phyloP scores from a whole-genome alignment of 2,113 vertebrate genomes.

The Marmota flaviventris region DNA sequence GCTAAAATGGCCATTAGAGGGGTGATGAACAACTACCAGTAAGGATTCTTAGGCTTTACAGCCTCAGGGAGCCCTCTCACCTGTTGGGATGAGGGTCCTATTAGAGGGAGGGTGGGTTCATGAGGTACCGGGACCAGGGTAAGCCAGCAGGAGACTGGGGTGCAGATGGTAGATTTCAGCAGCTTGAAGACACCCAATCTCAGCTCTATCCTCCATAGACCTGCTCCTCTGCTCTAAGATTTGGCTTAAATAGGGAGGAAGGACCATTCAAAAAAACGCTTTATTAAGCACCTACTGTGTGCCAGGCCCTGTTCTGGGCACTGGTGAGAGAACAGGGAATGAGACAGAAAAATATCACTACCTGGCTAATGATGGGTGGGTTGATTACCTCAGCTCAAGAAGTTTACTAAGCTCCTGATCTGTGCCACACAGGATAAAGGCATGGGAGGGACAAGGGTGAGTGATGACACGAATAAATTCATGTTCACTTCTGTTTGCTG shows the following conservation, averaged over 20 bases:
- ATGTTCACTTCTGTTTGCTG: background rate
- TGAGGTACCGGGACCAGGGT: background rate
- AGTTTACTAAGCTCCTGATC: background rate
- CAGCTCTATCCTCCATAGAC: background rate
- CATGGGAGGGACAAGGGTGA: background rate
- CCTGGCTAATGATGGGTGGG: background rate
- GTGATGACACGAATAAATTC: background rate
- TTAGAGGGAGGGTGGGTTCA: background rate
- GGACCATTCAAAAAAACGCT: background rate
- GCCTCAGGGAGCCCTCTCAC: background rate
- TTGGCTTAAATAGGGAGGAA: slow-evolving; percentile 18
- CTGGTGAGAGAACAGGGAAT: background rate
- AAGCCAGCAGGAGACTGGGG: background rate
- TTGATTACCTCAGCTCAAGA: background rate
- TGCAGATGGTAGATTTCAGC: background rate
- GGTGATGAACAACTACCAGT: background rate
- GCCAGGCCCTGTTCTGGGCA: background rate
- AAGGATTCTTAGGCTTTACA: background rate
- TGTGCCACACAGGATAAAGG: background rate
- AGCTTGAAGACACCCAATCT: background rate
- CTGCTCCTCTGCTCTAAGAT: background rate
- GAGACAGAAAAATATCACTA: slow-evolving; percentile 2
- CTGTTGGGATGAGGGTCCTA: background rate
- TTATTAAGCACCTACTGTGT: background rate
- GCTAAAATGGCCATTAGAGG: background rate